Evolutionary conservation across 2,888 invertebrate genomes (phyloP).

Genomic region (Phragmatobia fuliginosa): DNA sequence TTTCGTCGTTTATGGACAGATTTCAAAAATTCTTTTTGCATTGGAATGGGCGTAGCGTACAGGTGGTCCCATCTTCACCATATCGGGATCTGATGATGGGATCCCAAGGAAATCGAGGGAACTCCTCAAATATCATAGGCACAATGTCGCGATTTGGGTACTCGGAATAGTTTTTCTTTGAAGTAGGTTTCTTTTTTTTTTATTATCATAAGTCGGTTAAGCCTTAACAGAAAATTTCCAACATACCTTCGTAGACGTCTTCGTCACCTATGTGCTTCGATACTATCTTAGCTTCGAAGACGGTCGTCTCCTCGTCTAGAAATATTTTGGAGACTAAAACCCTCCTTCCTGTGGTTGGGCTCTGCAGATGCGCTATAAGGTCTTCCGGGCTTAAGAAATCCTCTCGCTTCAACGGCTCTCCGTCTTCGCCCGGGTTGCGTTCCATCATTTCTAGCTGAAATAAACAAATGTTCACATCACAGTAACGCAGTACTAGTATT

Average conservation of each 20-base stretch:
- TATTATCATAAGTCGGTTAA: too few species aligned
- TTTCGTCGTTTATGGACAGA: too few species aligned
- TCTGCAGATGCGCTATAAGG: not conserved
- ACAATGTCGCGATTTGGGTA: too few species aligned
- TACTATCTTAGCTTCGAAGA: not conserved
- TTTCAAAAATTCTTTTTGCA: too few species aligned
- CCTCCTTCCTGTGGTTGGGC: not conserved
- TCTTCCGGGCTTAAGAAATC: not conserved
- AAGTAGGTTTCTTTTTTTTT: too few species aligned
- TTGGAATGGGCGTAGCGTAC: too few species aligned
- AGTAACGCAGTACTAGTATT: too few species aligned
- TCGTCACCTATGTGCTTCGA: not conserved
- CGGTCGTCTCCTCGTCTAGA: not conserved
- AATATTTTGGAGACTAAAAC: not conserved
- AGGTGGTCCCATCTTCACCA: too few species aligned
- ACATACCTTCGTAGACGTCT: not conserved
- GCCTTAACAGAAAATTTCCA: not conserved
- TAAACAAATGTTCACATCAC: not conserved
- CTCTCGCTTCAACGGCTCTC: fast-evolving
- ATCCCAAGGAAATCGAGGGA: too few species aligned
- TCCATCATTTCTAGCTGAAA: not conserved
- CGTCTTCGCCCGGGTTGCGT: not conserved
- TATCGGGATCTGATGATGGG: too few species aligned
- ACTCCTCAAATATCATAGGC: too few species aligned
- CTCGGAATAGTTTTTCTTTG: too few species aligned